Base-by-base conservation (phyloP, 2,113 vertebrate species). In the Trinectes maculatus region DNA sequence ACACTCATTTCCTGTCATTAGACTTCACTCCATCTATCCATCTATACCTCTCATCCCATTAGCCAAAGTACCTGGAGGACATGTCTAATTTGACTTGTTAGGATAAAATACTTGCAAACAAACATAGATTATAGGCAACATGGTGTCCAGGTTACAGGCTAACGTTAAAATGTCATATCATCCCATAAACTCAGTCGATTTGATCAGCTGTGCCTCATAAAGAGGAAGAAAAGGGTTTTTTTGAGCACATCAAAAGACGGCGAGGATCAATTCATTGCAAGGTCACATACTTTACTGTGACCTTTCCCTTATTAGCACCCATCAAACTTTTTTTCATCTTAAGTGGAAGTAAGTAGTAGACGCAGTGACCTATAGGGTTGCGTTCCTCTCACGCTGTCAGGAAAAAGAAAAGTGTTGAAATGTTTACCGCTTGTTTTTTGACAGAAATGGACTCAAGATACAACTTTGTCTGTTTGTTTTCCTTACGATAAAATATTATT, bases 161-260 rank as follows among this genome's bases (percentile, higher is more conserved):
- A 43, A 81, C 56, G 61, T 77, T 79, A 51, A 77, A 71, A 56
- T 52, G 51, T 61, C 48, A 52, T 44, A 68, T 74, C 55, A 67
- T 54, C 48, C 48, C 64, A 26, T 49, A 52, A 40, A 51, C 69
- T 63, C 70, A 56, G 53, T 68, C 46, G 62, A 55, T 86, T 74
- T 84, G 55, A 77, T 75, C 55, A 62, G 57, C 53, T 42, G 64
- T 40, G 77, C 56, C 69, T 77, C 77, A 83, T 85, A 66, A 87
- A 79, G 51, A n/a, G 10, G 57, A 2, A 15, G 39, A 31, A 51
- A 81, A 57, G 70, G 75, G 79, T 71, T 53, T 69, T 55, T 79
- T 79, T 77, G 47, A 55, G 59, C 10, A 6, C 56, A 66, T 75
- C 60, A 70, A 66, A 75, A 49, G 37, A 70, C 10, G 16, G 11